Evolutionary conservation across 2,797 vertebrate species (phyloP).

Genomic region (Enteromius treurensis): DNA sequence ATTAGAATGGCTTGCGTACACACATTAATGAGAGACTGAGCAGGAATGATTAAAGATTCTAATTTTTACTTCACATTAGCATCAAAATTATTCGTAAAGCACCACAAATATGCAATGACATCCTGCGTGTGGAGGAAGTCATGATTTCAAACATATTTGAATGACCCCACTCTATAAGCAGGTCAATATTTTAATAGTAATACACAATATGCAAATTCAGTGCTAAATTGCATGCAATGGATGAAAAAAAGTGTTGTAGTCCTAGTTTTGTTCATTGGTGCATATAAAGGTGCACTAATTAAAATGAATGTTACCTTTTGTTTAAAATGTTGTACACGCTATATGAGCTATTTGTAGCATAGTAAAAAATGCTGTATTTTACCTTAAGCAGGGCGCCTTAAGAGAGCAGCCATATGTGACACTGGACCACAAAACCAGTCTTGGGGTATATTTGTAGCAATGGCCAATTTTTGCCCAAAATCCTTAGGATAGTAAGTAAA

Average conservation of each 20-base stretch:
- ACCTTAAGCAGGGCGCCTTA: background rate
- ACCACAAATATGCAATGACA: background rate
- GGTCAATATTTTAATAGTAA: background rate
- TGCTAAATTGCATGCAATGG: background rate
- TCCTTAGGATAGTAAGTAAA: no score
- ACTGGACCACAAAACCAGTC: no score
- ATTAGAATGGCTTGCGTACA: constrained; percentile 33
- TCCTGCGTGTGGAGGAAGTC: background rate
- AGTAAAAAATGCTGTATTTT: background rate
- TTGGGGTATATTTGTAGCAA: no score
- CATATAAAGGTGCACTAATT: background rate
- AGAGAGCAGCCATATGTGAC: background rate
- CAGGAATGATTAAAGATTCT: constrained; percentile 34
- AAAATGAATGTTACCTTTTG: background rate
- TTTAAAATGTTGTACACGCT: background rate
- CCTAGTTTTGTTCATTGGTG: background rate
- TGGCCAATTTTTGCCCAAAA: no score
- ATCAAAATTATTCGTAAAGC: background rate
- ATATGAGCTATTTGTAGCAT: background rate
- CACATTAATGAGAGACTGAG: constrained; percentile 38
- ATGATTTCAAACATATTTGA: background rate
- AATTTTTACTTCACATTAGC: background rate
- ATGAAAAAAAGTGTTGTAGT: background rate
- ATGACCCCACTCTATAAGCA: background rate
- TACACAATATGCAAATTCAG: background rate